A percentile compares a stretch with the other conserved stretches of the same genome.
Conservation (phyloP, 2,113 vertebrate species). For the Callithrix jacchus region DNA sequence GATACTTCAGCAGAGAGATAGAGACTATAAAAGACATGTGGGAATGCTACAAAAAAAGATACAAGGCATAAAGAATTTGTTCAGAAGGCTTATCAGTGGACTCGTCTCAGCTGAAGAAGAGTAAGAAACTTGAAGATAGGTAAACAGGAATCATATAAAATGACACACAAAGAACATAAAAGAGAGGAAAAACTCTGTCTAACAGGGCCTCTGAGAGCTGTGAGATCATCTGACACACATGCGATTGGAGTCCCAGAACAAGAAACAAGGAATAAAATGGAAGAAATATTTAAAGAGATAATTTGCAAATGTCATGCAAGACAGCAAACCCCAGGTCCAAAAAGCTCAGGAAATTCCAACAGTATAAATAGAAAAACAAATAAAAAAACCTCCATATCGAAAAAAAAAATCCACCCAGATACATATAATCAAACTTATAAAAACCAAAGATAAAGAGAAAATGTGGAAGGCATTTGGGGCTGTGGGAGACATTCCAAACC, state of each 20-base stretch:
- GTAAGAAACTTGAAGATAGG: not conserved
- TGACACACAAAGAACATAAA: not conserved
- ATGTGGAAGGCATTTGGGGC: not conserved
- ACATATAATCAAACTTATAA: not conserved
- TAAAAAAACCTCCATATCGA: not conserved
- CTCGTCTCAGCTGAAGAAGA: not conserved
- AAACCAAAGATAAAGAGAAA: not conserved
- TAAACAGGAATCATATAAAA: not conserved
- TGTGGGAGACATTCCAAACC: not conserved
- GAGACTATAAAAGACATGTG: not conserved
- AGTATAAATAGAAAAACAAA: not conserved
- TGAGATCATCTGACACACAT: accelerated
- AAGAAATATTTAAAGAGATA: not conserved
- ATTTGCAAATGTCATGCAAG: not conserved
- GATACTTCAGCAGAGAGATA: not conserved
- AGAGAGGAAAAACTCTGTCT: too few relatives aligned
- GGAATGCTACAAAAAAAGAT: not conserved
- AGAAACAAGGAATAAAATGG: not conserved
- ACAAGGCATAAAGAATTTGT: not conserved
- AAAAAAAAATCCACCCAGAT: not conserved
- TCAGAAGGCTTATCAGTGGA: not conserved
- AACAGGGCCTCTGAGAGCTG: not conserved
- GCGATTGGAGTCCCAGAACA: not conserved
- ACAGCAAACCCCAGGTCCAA: not conserved
- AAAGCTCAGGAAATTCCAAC: not conserved